Evolutionary conservation across 2,797 vertebrate species (phyloP).

Genomic region (Bovichtus diacanthus): DNA sequence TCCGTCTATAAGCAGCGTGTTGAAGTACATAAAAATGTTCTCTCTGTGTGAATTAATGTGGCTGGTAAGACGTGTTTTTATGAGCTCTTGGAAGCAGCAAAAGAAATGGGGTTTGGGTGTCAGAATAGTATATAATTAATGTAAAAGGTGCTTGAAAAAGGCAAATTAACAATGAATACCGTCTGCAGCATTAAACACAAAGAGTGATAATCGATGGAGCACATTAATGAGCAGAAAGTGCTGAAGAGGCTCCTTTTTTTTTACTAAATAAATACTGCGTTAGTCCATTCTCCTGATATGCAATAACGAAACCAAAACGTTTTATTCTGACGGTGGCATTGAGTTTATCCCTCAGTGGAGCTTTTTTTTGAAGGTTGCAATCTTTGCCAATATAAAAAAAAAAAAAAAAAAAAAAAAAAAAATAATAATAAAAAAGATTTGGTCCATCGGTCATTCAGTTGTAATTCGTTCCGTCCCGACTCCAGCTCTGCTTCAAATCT

Average conservation of each 20-base stretch:
- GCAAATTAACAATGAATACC: background rate
- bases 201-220: slow-evolving; percentile 41
- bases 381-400: too few relatives aligned
- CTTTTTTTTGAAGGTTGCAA: background rate
- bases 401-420: too few relatives aligned
- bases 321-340: background rate
- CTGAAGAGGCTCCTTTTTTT: slow-evolving; percentile 55
- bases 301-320: slow-evolving; percentile 22
- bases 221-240: slow-evolving; percentile 51
- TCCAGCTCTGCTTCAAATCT: too few relatives aligned
- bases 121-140: slow-evolving; percentile 1
- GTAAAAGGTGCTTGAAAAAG: slow-evolving; percentile 1
- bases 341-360: background rate
- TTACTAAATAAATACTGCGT: slow-evolving; percentile 46
- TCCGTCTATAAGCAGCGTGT: background rate
- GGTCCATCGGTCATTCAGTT: too few relatives aligned
- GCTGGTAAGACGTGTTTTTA: slow-evolving; percentile 1
- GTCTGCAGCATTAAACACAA: slow-evolving; percentile 18
- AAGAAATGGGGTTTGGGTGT: slow-evolving; percentile 15
- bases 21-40: background rate
- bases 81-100: background rate
- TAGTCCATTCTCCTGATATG: slow-evolving; percentile 37
- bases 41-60: background rate
- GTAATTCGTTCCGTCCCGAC: too few relatives aligned
- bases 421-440: too few relatives aligned